A percentile compares a stretch with the other conserved stretches of the same genome.
Evolutionary conservation across 2,113 vertebrate genomes (phyloP).

Genomic region (Lepisosteus oculatus): DNA sequence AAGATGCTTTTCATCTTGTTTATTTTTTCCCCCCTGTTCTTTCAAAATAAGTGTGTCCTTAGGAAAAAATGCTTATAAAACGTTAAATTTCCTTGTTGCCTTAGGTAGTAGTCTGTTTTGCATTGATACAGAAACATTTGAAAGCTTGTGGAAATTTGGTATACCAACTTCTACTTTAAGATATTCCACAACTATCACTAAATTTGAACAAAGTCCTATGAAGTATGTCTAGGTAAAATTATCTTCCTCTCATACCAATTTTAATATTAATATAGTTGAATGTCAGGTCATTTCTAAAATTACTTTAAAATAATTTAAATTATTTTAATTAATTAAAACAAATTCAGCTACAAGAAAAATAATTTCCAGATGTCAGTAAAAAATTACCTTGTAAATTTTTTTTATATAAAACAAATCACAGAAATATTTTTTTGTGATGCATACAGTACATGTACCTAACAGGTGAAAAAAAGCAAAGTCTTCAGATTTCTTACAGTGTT

Average conservation of each 20-base stretch:
- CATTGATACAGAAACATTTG: conserved; percentile 82
- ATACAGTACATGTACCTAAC: no score
- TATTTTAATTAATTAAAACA: no score
- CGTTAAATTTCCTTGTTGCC: conserved; percentile 89
- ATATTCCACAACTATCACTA: conserved; percentile 64
- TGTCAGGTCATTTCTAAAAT: no score
- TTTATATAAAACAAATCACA: no score
- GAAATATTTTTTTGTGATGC: no score
- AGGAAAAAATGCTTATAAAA: conserved; percentile 51
- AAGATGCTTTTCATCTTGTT: conserved; percentile 91
- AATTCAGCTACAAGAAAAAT: no score
- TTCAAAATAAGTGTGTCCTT: conserved; percentile 85
- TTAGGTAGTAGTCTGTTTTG: conserved; percentile 88
- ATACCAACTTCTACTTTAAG: conserved; percentile 53
- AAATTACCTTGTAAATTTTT: no score
- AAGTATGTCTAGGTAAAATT: conserved; percentile 56
- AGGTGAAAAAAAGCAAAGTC: no score
- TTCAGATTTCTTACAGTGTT: no score
- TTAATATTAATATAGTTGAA: no score
- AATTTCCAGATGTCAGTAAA: no score
- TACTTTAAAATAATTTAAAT: no score
- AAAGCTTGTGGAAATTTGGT: conserved; percentile 69
- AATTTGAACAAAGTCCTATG: conserved; percentile 47
- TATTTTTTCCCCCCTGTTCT: conserved; percentile 62
- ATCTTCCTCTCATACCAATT: conserved; percentile 3